Conservation (phyloP, 2,113 vertebrate genomes). For the Turnix velox region DNA sequence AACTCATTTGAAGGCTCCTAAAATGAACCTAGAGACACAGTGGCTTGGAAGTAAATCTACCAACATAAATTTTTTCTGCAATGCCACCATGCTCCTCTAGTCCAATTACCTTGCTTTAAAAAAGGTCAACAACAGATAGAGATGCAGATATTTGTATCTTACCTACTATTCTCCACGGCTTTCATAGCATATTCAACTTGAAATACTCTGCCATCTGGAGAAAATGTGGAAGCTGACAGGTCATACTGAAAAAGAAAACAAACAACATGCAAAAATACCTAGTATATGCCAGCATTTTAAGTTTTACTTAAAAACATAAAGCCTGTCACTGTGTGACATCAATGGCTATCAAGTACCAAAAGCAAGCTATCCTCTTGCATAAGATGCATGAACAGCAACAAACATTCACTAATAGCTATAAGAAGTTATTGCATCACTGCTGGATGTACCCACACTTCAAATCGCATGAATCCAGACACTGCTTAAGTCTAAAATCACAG, state of each 20-base stretch:
- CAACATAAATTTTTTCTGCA: accelerated
- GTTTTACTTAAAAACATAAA: neutral
- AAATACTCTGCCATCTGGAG: constrained; percentile 96
- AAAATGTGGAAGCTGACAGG: constrained; percentile 96
- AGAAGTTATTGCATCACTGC: neutral
- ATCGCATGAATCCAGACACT: accelerated
- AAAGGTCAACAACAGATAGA: neutral
- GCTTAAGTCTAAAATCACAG: neutral
- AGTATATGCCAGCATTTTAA: neutral
- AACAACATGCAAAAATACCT: neutral
- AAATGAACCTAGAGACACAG: neutral
- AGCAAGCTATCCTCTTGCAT: neutral
- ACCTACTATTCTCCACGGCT: constrained; percentile 98
- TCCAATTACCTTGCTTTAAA: neutral
- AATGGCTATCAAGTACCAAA: accelerated
- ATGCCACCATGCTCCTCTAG: neutral
- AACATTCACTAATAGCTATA: neutral
- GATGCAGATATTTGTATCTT: constrained; percentile 10
- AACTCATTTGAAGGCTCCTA: neutral
- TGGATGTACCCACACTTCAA: neutral
- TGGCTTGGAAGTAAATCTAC: neutral
- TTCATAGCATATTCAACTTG: constrained; percentile 99
- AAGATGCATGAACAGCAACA: accelerated
- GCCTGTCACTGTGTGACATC: neutral
- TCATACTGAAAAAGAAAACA: constrained; percentile 81